Evolutionary conservation across 2,888 invertebrate genomes (phyloP), one percentile per base, ranked within the genome.

Genomic region (Corythucha ciliata): DNA sequence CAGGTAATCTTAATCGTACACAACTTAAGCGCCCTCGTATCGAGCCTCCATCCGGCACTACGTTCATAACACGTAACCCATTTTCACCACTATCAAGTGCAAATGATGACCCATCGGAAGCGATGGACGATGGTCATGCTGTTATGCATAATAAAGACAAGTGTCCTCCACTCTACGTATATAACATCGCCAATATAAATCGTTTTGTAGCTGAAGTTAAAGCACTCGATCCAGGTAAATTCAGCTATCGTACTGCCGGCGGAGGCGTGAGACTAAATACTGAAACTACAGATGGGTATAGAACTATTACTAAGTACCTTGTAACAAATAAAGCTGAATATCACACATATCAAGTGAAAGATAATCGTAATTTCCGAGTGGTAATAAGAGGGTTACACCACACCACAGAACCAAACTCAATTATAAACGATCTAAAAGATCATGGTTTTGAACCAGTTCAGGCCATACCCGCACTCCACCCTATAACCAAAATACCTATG

Each of bases 211-310:
- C 10, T 22, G 21, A 33, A 8, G 12, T 46, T 16, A 46, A 36
- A 22, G 26, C 1, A 22, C 2, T 46, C 10, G 20, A 36, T 16
- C 21, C 64, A 65, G 63, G 57, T 66, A 65, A 47, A n/a, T 58
- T 46, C 36, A 36, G 24, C 18, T 18, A 47, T 36, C 47, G 36
- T 16, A 14, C 47, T 20, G 16, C 36, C 45, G 45, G 45, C 3
- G 7, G 21, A 18, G 18, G 52, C 27, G 29, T 45, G 3, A 48
- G 27, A 26, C 25, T 27, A 1, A 42, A 37, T 20, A 18, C 26
- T 12, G 39, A 48, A 16, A 51, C 45, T 4, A 45, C 45, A 21
- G 51, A 45, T n/a, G 51, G 36, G 8, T 44, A 51, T 18, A 29
- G 42, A 32, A 51, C 16, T 16, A 21, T 32, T 12, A 22, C 21